These are phyloP conservation scores for Troilus luridus DNA, from an alignment of 2,888 invertebrate genomes.

Conservation along the genomic window DNA sequence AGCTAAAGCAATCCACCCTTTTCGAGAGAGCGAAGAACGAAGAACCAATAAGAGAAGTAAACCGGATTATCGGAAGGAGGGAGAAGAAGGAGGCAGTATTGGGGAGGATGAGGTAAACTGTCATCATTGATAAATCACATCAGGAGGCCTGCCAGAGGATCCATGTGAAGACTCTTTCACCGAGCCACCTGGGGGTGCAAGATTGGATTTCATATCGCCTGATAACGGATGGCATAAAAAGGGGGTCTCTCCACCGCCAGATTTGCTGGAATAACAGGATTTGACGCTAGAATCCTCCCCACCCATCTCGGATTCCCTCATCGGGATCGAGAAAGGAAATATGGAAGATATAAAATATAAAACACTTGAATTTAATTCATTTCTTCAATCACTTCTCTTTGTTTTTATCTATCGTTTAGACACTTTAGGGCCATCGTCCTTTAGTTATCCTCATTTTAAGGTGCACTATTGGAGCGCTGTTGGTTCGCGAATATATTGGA, in stretches of 20 bases:
- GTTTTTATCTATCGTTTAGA: too few relatives aligned
- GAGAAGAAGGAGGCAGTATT: background rate
- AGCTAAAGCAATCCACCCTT: background rate
- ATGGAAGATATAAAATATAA: background rate
- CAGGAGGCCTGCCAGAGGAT: conserved; percentile 18
- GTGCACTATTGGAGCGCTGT: too few relatives aligned
- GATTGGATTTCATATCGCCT: conserved; percentile 47
- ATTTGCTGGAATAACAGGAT: conserved; percentile 50
- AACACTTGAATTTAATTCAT: background rate
- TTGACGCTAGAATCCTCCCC: conserved; percentile 13
- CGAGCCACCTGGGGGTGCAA: background rate
- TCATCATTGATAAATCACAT: conserved; percentile 47
- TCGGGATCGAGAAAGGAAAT: conserved; percentile 12
- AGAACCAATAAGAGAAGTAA: conserved; percentile 25
- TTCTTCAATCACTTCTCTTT: background rate
- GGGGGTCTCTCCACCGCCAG: background rate
- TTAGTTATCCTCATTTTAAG: too few relatives aligned
- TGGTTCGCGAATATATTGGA: too few relatives aligned
- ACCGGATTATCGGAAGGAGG: conserved; percentile 18
- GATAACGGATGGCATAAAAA: conserved; percentile 45
- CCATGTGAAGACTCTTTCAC: conserved; percentile 34
- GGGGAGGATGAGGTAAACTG: conserved; percentile 35
- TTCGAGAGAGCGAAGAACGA: background rate
- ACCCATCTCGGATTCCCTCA: background rate
- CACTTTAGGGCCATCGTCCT: too few relatives aligned